These are phyloP conservation scores for Sarcophaga variegata DNA, from an alignment of 2,888 invertebrate species.

Conservation along the genomic window DNA sequence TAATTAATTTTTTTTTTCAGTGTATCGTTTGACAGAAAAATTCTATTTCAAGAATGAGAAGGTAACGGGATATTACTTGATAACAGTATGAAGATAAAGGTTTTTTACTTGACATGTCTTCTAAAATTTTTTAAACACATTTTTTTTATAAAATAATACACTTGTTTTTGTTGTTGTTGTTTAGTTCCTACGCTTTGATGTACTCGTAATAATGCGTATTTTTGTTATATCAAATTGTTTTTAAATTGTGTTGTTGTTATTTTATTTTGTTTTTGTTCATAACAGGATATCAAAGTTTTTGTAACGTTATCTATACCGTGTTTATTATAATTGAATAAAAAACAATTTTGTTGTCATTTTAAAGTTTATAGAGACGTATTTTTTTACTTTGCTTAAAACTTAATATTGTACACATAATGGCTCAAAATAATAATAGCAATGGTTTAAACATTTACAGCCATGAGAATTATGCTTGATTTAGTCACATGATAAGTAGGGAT, in stretches of 20 bases:
- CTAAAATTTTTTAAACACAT: constrained; percentile 26
- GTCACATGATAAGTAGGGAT: too few species aligned
- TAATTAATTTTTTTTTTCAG: not conserved
- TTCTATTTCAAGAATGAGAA: constrained; percentile 19
- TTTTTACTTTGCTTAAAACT: constrained; percentile 24
- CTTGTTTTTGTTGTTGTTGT: constrained; percentile 10
- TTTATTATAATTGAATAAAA: constrained; percentile 63
- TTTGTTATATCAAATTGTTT: constrained; percentile 27
- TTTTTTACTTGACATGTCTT: constrained; percentile 44
- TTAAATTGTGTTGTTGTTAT: not conserved
- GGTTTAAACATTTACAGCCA: not conserved
- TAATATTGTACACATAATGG: not conserved
- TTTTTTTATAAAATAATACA: not conserved
- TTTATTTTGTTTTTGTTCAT: constrained; percentile 35
- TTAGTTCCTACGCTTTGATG: constrained; percentile 52
- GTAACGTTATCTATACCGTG: constrained; percentile 61
- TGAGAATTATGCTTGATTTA: too few species aligned
- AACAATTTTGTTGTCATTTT: constrained; percentile 63
- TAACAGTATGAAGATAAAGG: constrained; percentile 52
- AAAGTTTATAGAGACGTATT: constrained; percentile 49
- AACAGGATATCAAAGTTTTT: constrained; percentile 67
- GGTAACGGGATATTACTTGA: constrained; percentile 25
- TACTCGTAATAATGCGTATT: constrained; percentile 22
- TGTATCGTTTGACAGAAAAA: constrained; percentile 17
- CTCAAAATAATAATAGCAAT: not conserved